Percentiles rank a stretch among this genome's conserved stretches.
phyloP scores from a whole-genome alignment of 2,888 invertebrate genomes.

The Sphaerophoria rueppellii region DNA sequence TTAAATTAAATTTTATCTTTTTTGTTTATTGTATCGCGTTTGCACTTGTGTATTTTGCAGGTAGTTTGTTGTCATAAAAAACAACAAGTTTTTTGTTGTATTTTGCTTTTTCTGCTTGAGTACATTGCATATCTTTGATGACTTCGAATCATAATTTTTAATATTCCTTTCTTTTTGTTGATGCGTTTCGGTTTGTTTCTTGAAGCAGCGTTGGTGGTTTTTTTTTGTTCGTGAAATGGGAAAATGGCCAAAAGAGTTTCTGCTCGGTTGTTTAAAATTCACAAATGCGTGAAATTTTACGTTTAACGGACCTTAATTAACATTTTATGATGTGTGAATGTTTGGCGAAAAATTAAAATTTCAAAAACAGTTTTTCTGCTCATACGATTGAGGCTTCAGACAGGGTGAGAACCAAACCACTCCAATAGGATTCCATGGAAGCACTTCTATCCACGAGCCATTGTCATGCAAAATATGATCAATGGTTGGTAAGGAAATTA shows the following conservation, averaged over 20 bases:
- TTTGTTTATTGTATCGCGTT: neutral
- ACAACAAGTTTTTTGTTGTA: neutral
- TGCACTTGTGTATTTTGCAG: neutral
- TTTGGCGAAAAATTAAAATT: neutral
- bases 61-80: neutral
- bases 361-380: too few species aligned
- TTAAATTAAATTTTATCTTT: neutral
- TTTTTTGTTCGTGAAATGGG: slow-evolving; percentile 6
- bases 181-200: neutral
- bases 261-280: slow-evolving; percentile 48
- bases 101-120: neutral
- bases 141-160: too few species aligned
- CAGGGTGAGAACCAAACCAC: neutral
- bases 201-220: neutral
- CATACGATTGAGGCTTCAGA: too few species aligned
- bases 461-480: slow-evolving; percentile 11
- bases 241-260: slow-evolving; percentile 45
- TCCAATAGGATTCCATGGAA: neutral
- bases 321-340: slow-evolving; percentile 10
- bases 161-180: neutral
- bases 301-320: slow-evolving; percentile 60
- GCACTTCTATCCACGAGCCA: neutral
- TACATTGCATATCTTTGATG: neutral
- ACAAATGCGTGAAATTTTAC: slow-evolving; percentile 59
- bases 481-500: neutral